Percentiles rank a stretch among this genome's conserved stretches.
phyloP scores from a whole-genome alignment of 2,113 vertebrate species.

The Pogonocichla stellata region DNA sequence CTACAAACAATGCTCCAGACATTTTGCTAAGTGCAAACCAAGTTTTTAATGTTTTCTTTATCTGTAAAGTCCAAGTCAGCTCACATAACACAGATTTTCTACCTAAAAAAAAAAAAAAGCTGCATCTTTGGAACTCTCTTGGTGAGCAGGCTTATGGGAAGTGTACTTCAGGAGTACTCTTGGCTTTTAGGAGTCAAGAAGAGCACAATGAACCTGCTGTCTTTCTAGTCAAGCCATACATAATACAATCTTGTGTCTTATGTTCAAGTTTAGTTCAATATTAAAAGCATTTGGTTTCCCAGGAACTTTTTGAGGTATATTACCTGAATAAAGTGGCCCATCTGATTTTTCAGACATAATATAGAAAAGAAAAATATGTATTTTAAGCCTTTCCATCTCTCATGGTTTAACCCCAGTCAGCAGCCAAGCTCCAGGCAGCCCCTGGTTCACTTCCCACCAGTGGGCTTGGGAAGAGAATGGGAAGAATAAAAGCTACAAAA shows the following conservation, averaged over 20 bases:
- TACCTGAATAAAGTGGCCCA: neutral
- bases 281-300: neutral
- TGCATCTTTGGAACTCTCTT: neutral
- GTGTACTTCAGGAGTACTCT: neutral
- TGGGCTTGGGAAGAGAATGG: accelerated
- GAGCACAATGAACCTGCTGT: neutral
- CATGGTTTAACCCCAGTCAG: neutral
- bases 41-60: neutral
- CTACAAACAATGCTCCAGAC: neutral
- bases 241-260: neutral
- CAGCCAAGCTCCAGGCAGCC: neutral
- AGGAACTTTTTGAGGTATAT: neutral
- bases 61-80: neutral
- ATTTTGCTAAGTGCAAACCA: neutral
- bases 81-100: neutral
- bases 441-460: neutral
- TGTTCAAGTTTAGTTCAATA: neutral
- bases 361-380: neutral
- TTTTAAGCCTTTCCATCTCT: neutral
- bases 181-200: neutral
- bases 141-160: neutral
- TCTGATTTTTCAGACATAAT: neutral
- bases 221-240: neutral
- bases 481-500: neutral
- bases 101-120: neutral